Base-by-base conservation (phyloP, 2,888 invertebrate genomes). In the Pseudeuparius sepicola region DNA sequence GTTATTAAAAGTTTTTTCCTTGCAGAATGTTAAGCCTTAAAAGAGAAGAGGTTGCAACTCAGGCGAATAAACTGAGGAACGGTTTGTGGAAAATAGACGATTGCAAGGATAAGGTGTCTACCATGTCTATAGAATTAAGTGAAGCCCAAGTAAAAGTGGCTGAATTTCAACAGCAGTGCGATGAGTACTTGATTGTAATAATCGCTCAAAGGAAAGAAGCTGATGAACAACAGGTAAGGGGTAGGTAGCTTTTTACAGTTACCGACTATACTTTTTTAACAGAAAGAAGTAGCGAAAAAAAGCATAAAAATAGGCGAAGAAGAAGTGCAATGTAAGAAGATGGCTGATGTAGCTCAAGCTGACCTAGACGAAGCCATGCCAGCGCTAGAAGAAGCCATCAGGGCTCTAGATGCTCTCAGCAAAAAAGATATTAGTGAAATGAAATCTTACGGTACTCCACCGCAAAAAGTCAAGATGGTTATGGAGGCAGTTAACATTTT, bases 401-500 rank as follows among this genome's bases (percentile, higher is more conserved):
- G 68, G 20, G 86, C 87, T 1, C 60, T 88, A 31, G 83, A 85
- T 52, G 71, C 85, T 1, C 59, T 89, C 11, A 87, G 84, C 55
- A 88, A 87, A 60, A 85, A 84, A 54, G 87, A 88, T 54, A 77
- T 92, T 36, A 78, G 84, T 24, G 90, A 92, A 67, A 84, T 92
- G 39, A 88, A 87, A 57, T 88, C 89, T 0, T 92, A 90, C 57
- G 79, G 81, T 0, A 78, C 82, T 39, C 92, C 92, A 1, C 90
- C 90, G 2, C 68, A 73, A 36, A 82, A 87, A 58, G 89, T 92
- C 0, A 86, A 88, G 61, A 85, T 85, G 72, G 85, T 86, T 1
- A 71, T 90, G 75, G 88, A 90, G 60, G 87, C 89, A 9, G 87
- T 90, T 0, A 80, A 88, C 67, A 87, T 89, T 51, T 60, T 92